Conservation (phyloP, 2,797 vertebrate genomes). For the Nasua narica region DNA sequence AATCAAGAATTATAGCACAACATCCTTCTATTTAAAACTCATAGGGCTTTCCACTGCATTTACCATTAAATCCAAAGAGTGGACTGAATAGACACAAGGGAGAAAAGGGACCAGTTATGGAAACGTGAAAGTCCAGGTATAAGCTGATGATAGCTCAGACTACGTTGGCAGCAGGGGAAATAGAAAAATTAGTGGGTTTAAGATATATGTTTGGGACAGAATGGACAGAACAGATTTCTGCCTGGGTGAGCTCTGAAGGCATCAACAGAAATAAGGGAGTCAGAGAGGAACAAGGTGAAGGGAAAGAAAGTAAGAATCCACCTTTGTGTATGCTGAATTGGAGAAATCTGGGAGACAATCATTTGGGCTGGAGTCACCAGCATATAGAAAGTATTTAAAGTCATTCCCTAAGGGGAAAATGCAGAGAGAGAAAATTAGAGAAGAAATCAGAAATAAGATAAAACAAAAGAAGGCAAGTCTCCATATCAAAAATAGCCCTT, state of each 20-base stretch:
- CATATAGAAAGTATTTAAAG: background rate
- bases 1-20: conserved; percentile 13
- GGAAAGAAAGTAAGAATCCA: background rate
- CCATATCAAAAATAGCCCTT: background rate
- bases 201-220: background rate
- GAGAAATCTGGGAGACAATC: background rate
- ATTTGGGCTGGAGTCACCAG: background rate
- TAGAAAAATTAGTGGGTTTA: background rate
- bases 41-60: background rate
- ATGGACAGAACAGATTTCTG: background rate
- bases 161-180: background rate
- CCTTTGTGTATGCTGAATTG: background rate
- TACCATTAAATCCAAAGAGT: conserved; percentile 3
- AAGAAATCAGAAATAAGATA: background rate
- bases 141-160: background rate
- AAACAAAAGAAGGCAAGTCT: background rate
- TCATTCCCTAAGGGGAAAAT: background rate
- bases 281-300: background rate
- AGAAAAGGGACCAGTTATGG: background rate
- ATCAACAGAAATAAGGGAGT: background rate
- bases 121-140: background rate
- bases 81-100: background rate
- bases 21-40: background rate
- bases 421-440: background rate
- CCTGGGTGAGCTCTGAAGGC: background rate